Conservation (phyloP, 2,113 vertebrate species). For the Nycticebus coucang region DNA sequence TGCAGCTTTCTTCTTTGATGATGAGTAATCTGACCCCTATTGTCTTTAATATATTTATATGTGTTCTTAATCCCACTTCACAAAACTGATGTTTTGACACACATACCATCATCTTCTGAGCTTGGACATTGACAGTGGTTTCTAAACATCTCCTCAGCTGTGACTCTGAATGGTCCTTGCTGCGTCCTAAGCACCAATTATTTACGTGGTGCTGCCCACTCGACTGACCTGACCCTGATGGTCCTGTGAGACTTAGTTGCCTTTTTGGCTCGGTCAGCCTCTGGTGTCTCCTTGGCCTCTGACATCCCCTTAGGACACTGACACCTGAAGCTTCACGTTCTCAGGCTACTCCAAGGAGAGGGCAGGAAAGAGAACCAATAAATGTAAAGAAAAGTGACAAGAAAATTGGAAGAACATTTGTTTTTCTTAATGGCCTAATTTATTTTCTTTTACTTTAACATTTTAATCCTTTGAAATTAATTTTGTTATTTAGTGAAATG, state of each 20-base stretch:
- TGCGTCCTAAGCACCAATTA: no score
- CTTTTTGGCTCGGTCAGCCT: not conserved
- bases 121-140: not conserved
- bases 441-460: not conserved
- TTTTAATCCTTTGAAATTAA: not conserved
- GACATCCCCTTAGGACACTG: not conserved
- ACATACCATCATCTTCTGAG: not conserved
- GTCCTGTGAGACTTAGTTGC: not conserved
- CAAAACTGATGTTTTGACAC: not conserved
- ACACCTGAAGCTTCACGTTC: no score
- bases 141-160: not conserved
- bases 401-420: not conserved
- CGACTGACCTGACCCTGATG: not conserved
- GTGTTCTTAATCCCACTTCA: not conserved
- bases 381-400: not conserved
- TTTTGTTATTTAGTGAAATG: not conserved
- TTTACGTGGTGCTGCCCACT: not conserved
- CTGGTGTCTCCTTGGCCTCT: not conserved
- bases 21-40: not conserved
- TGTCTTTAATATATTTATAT: not conserved
- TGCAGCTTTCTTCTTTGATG: not conserved
- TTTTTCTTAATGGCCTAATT: not conserved
- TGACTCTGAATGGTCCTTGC: not conserved
- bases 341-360: not conserved
- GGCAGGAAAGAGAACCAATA: not conserved